Evolutionary conservation across 2,113 vertebrate genomes (phyloP).

Genomic region (Gymnobelideus leadbeateri): DNA sequence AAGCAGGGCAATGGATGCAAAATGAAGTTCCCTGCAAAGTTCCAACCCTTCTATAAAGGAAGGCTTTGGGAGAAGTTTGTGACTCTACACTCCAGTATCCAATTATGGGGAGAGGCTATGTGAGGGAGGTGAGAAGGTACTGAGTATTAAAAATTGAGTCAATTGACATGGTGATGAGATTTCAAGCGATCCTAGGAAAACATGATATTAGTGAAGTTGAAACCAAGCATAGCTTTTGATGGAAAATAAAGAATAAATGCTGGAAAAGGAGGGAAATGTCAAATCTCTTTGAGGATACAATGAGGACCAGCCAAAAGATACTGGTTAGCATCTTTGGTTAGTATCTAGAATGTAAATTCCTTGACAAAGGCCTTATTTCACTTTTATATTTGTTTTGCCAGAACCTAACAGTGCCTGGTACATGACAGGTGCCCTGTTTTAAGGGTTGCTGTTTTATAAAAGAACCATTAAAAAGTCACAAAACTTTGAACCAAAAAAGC

Average conservation of each 20-base stretch:
- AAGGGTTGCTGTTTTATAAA: no score
- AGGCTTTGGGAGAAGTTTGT: background rate
- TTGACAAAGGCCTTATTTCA: no score
- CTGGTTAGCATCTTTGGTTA: background rate
- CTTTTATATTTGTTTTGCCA: no score
- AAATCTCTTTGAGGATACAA: background rate
- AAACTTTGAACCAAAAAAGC: no score
- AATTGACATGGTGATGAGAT: background rate
- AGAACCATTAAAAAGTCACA: no score
- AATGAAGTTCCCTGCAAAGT: background rate
- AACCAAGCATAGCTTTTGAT: background rate
- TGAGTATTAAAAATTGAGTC: background rate
- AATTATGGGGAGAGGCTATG: background rate
- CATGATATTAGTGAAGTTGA: background rate
- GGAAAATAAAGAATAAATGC: background rate
- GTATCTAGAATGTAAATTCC: background rate
- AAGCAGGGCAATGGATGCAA: background rate
- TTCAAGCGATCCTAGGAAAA: background rate
- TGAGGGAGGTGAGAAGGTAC: background rate
- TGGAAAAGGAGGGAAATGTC: background rate
- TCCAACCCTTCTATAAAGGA: background rate
- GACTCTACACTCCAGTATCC: background rate
- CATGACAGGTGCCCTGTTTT: no score
- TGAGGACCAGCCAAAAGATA: background rate
- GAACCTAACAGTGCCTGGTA: no score